Conservation (phyloP, 2,888 invertebrate species). For the Tenthredo mesomela region DNA sequence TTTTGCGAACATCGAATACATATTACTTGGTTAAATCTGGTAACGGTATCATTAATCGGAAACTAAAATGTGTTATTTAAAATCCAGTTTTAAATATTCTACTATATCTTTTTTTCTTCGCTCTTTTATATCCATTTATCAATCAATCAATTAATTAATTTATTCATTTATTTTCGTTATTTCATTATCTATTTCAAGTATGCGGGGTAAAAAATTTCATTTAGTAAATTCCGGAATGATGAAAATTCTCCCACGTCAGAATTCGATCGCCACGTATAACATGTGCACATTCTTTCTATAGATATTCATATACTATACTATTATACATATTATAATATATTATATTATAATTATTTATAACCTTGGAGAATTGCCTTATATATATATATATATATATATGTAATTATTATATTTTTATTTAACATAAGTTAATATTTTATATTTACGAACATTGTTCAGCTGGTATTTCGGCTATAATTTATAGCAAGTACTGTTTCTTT, state of each 20-base stretch:
- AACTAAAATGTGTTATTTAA: background rate
- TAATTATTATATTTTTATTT: background rate
- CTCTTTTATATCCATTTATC: background rate
- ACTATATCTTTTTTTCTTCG: background rate
- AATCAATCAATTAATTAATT: background rate
- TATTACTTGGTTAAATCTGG: too few species aligned
- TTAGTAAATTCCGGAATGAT: background rate
- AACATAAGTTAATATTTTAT: background rate
- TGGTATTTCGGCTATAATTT: background rate
- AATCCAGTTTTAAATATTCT: background rate
- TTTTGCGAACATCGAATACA: background rate
- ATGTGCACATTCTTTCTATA: background rate
- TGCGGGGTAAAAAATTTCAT: background rate
- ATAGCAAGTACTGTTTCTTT: background rate
- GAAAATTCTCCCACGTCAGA: background rate
- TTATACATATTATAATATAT: background rate
- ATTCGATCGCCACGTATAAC: background rate
- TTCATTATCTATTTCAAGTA: background rate
- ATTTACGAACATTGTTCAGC: background rate
- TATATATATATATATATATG: too few species aligned
- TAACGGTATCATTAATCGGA: too few species aligned
- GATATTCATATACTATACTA: background rate
- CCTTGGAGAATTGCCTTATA: background rate
- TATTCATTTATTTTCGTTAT: background rate
- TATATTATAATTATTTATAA: background rate